Conservation (phyloP, 2,113 vertebrate species). For the Lutjanus erythropterus region DNA sequence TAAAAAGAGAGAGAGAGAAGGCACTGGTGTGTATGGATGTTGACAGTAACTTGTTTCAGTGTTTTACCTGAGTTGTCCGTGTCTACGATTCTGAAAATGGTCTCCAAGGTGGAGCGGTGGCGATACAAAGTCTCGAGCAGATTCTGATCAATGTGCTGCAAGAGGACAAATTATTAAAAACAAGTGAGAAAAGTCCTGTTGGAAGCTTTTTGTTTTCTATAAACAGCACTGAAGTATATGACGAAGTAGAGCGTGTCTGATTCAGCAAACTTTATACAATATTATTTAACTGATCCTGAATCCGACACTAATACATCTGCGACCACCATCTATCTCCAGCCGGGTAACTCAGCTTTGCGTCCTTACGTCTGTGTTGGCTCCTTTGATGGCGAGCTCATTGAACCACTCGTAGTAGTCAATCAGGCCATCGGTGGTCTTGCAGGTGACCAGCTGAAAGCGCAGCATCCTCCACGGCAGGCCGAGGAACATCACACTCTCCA, state of each 20-base stretch:
- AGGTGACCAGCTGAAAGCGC: conserved; percentile 84
- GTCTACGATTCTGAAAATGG: conserved; percentile 96
- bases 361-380: conserved; percentile 77
- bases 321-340: background rate
- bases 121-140: conserved; percentile 93
- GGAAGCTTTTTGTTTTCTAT: background rate
- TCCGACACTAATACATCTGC: background rate
- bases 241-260: background rate
- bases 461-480: conserved; percentile 93
- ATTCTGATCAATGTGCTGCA: conserved; percentile 90
- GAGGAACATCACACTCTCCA: conserved; percentile 89
- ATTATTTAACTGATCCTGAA: background rate
- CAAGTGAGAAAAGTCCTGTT: background rate
- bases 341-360: conserved; percentile 12
- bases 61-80: conserved; percentile 92
- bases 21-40: background rate
- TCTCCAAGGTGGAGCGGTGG: conserved; percentile 94
- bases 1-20: background rate
- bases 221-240: background rate
- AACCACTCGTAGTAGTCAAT: conserved; percentile 84
- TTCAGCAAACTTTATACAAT: background rate
- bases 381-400: conserved; percentile 80
- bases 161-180: background rate
- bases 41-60: background rate
- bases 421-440: conserved; percentile 59